These are phyloP conservation scores for Hyles lineata DNA, from an alignment of 2,888 invertebrate species.

Conservation along the genomic window DNA sequence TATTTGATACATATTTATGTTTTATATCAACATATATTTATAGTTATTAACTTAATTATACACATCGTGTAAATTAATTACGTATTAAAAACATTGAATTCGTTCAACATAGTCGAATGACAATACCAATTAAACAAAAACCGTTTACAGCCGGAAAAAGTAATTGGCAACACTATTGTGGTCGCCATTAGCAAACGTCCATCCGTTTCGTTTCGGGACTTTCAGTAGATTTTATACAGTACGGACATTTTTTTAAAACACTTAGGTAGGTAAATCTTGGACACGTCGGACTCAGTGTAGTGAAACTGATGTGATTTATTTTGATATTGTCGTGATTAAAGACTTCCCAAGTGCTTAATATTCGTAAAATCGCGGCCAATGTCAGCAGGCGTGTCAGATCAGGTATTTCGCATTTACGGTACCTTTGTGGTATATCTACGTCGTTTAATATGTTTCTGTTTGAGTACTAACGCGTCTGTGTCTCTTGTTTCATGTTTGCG, in stretches of 20 bases:
- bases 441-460: slow-evolving; percentile 43
- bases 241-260: slow-evolving; percentile 66
- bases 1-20: no score
- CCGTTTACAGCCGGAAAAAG: not conserved
- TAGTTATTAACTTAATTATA: not conserved
- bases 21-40: not conserved
- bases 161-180: slow-evolving; percentile 56
- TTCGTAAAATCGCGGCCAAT: slow-evolving; percentile 89
- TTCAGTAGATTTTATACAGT: slow-evolving; percentile 66
- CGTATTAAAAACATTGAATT: not conserved
- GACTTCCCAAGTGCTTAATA: slow-evolving; percentile 81
- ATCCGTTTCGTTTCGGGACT: slow-evolving; percentile 69
- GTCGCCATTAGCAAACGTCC: slow-evolving; percentile 79
- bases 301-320: slow-evolving; percentile 82
- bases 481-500: slow-evolving; percentile 85
- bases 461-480: slow-evolving; percentile 59
- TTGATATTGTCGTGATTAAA: slow-evolving; percentile 73
- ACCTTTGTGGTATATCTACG: slow-evolving; percentile 58
- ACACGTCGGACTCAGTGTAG: slow-evolving; percentile 76
- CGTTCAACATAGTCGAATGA: not conserved
- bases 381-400: slow-evolving; percentile 96
- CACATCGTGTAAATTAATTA: not conserved
- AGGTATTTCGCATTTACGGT: slow-evolving; percentile 86
- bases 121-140: not conserved
- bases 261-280: slow-evolving; percentile 67